These are phyloP conservation scores for Alfaro cultratus DNA, from an alignment of 2,797 vertebrate genomes.

Conservation along the genomic window DNA sequence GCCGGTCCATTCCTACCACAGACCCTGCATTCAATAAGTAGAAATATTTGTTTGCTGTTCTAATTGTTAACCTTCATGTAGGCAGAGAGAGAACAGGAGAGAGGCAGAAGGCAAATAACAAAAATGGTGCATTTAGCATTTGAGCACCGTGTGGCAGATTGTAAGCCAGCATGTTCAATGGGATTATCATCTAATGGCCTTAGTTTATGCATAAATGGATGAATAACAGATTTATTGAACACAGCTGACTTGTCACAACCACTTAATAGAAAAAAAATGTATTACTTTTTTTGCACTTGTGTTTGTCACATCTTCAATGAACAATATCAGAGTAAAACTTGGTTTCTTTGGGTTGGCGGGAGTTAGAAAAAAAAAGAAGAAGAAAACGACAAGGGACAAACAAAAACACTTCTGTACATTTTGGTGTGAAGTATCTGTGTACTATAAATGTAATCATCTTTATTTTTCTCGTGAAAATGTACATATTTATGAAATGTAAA, in stretches of 20 bases:
- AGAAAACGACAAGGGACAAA: constrained; percentile 30
- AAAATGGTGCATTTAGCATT: constrained; percentile 37
- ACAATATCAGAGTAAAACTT: constrained; percentile 46
- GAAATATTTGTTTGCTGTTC: constrained; percentile 21
- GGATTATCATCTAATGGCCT: constrained; percentile 69
- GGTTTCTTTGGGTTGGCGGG: constrained; percentile 8
- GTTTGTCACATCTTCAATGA: constrained; percentile 54
- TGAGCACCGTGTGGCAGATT: constrained; percentile 51
- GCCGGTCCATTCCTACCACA: neutral
- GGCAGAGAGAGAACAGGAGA: constrained; percentile 34
- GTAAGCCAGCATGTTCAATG: constrained; percentile 56
- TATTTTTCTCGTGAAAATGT: constrained; percentile 83
- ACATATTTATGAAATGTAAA: constrained; percentile 84
- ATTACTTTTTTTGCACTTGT: constrained; percentile 73
- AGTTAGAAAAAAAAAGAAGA: neutral
- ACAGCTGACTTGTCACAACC: constrained; percentile 53
- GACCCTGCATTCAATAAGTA: constrained; percentile 5
- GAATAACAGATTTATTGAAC: constrained; percentile 48
- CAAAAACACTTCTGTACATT: constrained; percentile 72
- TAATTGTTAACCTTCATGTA: constrained; percentile 56
- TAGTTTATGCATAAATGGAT: constrained; percentile 57
- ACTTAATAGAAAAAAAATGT: constrained; percentile 55
- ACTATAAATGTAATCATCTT: constrained; percentile 79
- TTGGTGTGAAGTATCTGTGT: constrained; percentile 80
- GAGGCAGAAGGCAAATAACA: constrained; percentile 31